Evolutionary conservation across 2,888 invertebrate genomes (phyloP).

Genomic region (Metallyticus violacea): DNA sequence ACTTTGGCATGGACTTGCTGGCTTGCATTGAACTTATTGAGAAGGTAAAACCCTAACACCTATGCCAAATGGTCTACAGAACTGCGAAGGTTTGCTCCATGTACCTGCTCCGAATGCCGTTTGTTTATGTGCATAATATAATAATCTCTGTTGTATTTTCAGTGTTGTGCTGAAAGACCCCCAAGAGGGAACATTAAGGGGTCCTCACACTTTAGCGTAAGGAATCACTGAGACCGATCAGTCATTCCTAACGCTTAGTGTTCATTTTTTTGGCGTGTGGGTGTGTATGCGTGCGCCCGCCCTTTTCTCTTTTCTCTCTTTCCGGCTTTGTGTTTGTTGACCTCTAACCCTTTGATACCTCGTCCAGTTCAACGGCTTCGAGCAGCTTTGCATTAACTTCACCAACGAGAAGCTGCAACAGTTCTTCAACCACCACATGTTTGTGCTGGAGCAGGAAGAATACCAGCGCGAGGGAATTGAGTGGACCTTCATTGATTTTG

Average conservation of each 20-base stretch:
- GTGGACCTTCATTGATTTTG: constrained; percentile 92
- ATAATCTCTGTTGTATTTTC: neutral
- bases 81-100: neutral
- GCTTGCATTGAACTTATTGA: constrained; percentile 87
- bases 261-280: neutral
- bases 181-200: constrained; percentile 1
- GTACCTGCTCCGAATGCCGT: neutral
- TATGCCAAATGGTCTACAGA: neutral
- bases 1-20: constrained; percentile 93
- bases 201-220: neutral
- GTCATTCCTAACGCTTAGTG: neutral
- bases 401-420: constrained; percentile 88
- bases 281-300: neutral
- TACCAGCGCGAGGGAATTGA: constrained; percentile 87
- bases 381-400: constrained; percentile 92
- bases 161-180: constrained; percentile 7
- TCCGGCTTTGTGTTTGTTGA: constrained; percentile 23
- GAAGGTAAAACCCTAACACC: constrained; percentile 62
- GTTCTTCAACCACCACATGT: constrained; percentile 95
- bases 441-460: constrained; percentile 90
- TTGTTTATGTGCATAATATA: neutral
- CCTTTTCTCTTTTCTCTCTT: neutral
- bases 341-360: constrained; percentile 21
- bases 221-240: neutral
- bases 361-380: constrained; percentile 80